Evolutionary conservation across 2,113 vertebrate species (phyloP).

Genomic region (Oryctolagus cuniculus): DNA sequence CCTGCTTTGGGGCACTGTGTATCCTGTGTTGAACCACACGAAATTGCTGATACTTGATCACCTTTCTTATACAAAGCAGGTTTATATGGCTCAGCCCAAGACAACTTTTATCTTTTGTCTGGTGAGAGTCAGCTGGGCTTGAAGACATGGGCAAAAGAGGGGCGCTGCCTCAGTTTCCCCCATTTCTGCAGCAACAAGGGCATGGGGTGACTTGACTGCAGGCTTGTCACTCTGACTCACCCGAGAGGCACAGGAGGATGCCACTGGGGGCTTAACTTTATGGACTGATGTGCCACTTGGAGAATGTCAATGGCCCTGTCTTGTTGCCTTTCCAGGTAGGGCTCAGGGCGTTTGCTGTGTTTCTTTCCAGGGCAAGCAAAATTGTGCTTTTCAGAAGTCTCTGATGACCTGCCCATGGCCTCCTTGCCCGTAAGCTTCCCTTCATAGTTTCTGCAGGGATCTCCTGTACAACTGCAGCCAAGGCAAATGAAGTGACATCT

Average conservation of each 20-base stretch:
- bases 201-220: not conserved
- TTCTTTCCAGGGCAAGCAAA: not conserved
- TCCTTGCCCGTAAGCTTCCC: not conserved
- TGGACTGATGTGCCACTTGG: not conserved
- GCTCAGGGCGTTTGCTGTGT: not conserved
- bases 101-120: not conserved
- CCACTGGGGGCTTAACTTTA: not conserved
- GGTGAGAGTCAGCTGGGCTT: not conserved
- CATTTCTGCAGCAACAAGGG: not conserved
- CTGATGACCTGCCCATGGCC: not conserved
- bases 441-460: not conserved
- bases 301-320: not conserved
- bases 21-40: not conserved
- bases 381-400: not conserved
- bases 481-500: constrained; percentile 22
- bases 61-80: not conserved
- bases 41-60: constrained; percentile 31
- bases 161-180: not conserved
- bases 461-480: constrained; percentile 25
- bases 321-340: not conserved
- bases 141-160: not conserved
- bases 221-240: not conserved
- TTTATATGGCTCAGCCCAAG: constrained; percentile 13
- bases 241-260: not conserved
- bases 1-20: not conserved